Evolutionary conservation across 2,113 vertebrate genomes (phyloP).

Genomic region (Vanacampus margaritifer): DNA sequence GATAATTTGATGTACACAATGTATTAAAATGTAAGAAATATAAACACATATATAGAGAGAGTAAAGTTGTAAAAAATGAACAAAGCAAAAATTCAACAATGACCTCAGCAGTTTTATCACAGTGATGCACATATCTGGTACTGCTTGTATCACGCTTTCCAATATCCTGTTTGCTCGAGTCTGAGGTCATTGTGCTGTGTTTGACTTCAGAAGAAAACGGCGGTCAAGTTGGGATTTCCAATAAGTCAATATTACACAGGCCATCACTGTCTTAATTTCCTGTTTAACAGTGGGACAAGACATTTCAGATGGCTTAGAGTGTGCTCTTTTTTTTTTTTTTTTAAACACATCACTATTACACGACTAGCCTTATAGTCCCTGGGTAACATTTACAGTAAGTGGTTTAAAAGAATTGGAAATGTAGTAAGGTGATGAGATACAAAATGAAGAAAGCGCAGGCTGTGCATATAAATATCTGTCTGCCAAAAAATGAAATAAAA

Average conservation of each 20-base stretch:
- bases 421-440: neutral
- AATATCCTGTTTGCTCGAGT: conserved; percentile 50
- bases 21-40: too few relatives aligned
- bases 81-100: neutral
- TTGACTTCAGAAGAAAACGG: conserved; percentile 33
- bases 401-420: neutral
- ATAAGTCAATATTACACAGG: conserved; percentile 12
- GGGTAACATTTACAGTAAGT: neutral
- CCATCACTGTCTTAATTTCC: conserved; percentile 35
- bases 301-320: neutral
- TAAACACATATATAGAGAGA: neutral
- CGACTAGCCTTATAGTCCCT: neutral
- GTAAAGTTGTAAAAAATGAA: neutral
- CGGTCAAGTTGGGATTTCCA: conserved; percentile 24
- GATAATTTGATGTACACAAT: neutral
- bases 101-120: neutral
- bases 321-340: neutral
- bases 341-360: neutral
- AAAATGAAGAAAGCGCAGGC: neutral
- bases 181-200: conserved; percentile 23
- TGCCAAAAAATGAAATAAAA: conserved; percentile 37
- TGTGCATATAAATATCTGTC: conserved; percentile 11
- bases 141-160: conserved; percentile 45
- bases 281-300: conserved; percentile 21
- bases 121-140: conserved; percentile 19